Evolutionary conservation across 1,140 invertebrate genomes (phyloP).

Genomic region (Cotesia typhae): DNA sequence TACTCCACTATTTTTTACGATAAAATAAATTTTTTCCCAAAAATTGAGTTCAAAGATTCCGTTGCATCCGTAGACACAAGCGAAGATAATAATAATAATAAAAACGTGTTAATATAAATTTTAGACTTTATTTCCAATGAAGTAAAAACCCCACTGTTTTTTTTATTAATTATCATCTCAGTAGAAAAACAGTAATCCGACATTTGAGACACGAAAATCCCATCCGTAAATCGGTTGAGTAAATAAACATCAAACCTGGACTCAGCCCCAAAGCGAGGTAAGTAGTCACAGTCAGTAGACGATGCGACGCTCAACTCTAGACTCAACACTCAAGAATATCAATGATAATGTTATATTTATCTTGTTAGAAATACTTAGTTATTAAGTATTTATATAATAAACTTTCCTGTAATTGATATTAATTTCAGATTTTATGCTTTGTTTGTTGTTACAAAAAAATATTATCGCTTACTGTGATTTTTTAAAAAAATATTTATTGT

Average conservation of each 20-base stretch:
- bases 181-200: conserved; percentile 50
- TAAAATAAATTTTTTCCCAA: too few species aligned
- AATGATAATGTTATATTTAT: too few species aligned
- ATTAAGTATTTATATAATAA: too few species aligned
- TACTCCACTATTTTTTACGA: neutral
- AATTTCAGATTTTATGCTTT: neutral
- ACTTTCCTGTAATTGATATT: neutral
- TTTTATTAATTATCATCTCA: neutral
- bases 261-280: neutral
- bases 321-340: neutral
- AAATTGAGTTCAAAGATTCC: too few species aligned
- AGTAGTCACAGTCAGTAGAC: conserved; percentile 12
- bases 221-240: conserved; percentile 49
- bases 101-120: too few species aligned
- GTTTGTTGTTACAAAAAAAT: conserved; percentile 50
- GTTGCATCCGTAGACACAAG: too few species aligned
- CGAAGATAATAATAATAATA: too few species aligned
- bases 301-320: conserved; percentile 7
- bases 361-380: conserved; percentile 21
- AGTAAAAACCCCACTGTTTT: too few species aligned
- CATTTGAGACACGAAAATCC: conserved; percentile 50
- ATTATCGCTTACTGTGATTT: conserved; percentile 53
- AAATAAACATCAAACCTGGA: conserved; percentile 36
- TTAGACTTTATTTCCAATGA: too few species aligned
- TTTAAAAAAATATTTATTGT: neutral